phyloP scores from a whole-genome alignment of 2,797 vertebrate genomes.

The Chelon auratus region DNA sequence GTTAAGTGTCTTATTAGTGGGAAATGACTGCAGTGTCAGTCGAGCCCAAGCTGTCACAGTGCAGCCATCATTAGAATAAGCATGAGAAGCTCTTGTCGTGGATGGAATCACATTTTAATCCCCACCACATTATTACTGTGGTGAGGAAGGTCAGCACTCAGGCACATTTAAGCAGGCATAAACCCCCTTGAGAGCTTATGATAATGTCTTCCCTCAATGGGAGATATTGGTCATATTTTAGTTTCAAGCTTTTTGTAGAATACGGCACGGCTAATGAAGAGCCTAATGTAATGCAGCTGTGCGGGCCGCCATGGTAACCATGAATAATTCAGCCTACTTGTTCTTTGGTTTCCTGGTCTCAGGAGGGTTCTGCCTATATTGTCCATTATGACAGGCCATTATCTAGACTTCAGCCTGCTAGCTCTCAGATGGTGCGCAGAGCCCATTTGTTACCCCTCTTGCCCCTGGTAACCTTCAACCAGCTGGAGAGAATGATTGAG shows the following conservation, averaged over 20 bases:
- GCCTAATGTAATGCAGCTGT: conserved; percentile 92
- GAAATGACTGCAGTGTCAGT: conserved; percentile 79
- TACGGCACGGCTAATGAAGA: conserved; percentile 91
- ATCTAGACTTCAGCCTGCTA: conserved; percentile 93
- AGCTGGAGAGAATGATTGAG: conserved; percentile 88
- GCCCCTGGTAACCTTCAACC: conserved; percentile 95
- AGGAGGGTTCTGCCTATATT: conserved; percentile 92
- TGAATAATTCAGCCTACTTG: conserved; percentile 97
- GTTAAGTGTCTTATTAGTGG: conserved; percentile 87
- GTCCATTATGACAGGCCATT: conserved; percentile 97
- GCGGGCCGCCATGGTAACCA: conserved; percentile 86
- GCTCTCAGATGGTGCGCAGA: conserved; percentile 91
- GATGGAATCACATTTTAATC: conserved; percentile 85
- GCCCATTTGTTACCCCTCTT: conserved; percentile 90
- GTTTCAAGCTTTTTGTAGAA: conserved; percentile 87
- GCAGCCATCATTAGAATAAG: conserved; percentile 83
- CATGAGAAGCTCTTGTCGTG: conserved; percentile 80
- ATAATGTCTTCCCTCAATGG: conserved; percentile 85
- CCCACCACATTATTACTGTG: conserved; percentile 78
- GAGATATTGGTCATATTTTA: conserved; percentile 86
- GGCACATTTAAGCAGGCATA: conserved; percentile 84
- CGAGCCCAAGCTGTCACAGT: conserved; percentile 75
- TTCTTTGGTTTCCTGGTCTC: conserved; percentile 90
- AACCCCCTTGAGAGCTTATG: conserved; percentile 86
- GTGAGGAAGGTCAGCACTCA: conserved; percentile 86